phyloP scores from a whole-genome alignment of 2,888 invertebrate genomes.

The Ceriagrion tenellum region DNA sequence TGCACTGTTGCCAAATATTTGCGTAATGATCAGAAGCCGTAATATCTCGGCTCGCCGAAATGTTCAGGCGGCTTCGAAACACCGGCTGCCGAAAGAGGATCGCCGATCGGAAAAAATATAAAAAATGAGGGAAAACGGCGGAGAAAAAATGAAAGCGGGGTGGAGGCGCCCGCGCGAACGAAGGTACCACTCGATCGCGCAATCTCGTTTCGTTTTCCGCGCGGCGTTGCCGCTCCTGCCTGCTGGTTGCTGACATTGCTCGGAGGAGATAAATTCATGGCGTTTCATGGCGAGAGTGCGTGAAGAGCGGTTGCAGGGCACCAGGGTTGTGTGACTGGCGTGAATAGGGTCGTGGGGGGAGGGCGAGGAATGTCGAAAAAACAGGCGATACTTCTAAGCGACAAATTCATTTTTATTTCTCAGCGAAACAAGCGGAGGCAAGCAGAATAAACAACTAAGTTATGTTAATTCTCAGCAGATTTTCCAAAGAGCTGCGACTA shows the following conservation, averaged over 20 bases:
- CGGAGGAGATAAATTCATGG: no score
- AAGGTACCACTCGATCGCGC: not conserved
- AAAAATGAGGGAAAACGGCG: constrained; percentile 63
- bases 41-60: constrained; percentile 43
- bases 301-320: not conserved
- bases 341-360: no score
- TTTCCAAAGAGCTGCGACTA: no score
- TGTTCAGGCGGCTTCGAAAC: constrained; percentile 19
- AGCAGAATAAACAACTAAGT: no score
- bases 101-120: constrained; percentile 70
- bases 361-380: constrained; percentile 76
- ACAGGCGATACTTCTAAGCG: constrained; percentile 73
- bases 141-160: constrained; percentile 69
- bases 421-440: no score
- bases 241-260: no score
- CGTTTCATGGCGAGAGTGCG: no score
- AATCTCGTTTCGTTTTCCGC: not conserved
- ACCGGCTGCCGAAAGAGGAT: constrained; percentile 68
- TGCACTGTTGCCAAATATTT: constrained; percentile 60
- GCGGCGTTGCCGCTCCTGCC: not conserved
- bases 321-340: not conserved
- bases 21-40: constrained; percentile 52
- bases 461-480: no score
- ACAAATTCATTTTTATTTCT: no score
- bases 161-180: not conserved